Conservation (phyloP, 2,888 invertebrate genomes). For the Andrena dorsata region DNA sequence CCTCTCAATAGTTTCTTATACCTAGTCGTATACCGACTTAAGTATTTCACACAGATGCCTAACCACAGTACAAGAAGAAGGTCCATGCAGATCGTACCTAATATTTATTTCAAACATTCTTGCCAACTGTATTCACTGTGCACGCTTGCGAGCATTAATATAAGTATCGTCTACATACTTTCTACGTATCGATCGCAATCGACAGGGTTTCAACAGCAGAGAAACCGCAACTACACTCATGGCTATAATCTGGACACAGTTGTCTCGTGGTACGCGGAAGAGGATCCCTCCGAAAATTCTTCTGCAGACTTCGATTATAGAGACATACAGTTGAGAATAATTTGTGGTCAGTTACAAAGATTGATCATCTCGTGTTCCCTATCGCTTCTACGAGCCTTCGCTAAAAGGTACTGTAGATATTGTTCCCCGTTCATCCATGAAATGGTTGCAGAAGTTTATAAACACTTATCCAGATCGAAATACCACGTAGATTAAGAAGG, state of each 20-base stretch:
- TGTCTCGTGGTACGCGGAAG: conserved; percentile 69
- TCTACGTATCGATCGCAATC: conserved; percentile 51
- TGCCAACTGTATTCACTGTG: not conserved
- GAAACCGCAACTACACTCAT: conserved; percentile 60
- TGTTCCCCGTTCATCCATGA: conserved; percentile 5
- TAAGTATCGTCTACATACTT: conserved; percentile 11
- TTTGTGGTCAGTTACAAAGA: conserved; percentile 77
- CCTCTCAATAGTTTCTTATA: too few relatives aligned
- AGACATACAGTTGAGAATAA: conserved; percentile 73
- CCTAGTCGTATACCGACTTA: too few relatives aligned
- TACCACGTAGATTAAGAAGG: not conserved
- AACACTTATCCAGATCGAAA: not conserved
- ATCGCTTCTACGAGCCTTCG: conserved; percentile 28
- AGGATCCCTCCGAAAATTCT: conserved; percentile 74
- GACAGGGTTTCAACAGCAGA: conserved; percentile 40
- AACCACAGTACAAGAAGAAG: too few relatives aligned
- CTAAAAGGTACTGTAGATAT: conserved; percentile 19
- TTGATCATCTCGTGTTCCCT: conserved; percentile 65
- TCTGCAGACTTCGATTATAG: conserved; percentile 72
- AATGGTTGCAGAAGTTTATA: not conserved
- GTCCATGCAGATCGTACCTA: not conserved
- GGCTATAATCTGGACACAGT: conserved; percentile 49
- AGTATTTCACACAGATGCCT: too few relatives aligned
- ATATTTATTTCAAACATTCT: not conserved
- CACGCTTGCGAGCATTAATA: not conserved